A percentile compares a stretch with the other conserved stretches of the same genome.
Evolutionary conservation across 2,888 invertebrate species (phyloP).

Genomic region (Caenorhabditis japonica): DNA sequence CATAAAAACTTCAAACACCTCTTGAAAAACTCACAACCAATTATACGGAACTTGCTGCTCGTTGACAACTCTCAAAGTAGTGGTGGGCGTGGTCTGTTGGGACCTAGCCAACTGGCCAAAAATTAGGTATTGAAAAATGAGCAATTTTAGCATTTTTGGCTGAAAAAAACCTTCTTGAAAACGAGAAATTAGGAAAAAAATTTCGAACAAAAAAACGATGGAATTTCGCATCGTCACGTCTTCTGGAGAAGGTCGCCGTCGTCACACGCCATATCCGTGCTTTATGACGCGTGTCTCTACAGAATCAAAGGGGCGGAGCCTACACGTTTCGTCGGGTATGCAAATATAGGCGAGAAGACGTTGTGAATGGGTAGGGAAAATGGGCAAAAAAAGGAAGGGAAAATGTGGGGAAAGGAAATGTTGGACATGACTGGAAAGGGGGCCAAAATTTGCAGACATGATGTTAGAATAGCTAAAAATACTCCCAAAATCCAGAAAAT

Average conservation of each 20-base stretch:
- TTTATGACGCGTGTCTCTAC: slow-evolving; percentile 34
- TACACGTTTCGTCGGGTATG: not conserved
- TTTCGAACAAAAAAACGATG: too few species aligned
- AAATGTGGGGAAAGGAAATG: not conserved
- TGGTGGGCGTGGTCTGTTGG: not conserved
- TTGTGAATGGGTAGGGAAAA: not conserved
- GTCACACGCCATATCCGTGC: slow-evolving; percentile 31
- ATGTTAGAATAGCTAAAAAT: not conserved
- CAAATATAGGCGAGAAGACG: not conserved
- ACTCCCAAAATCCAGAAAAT: too few species aligned
- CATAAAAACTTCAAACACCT: too few species aligned
- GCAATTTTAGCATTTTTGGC: too few species aligned
- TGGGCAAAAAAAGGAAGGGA: not conserved
- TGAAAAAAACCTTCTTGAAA: too few species aligned
- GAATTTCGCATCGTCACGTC: too few species aligned
- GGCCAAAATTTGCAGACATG: not conserved
- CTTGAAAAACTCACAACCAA: slow-evolving; percentile 55
- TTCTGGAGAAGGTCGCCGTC: not conserved
- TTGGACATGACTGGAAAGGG: not conserved
- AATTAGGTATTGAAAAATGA: too few species aligned
- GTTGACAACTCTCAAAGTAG: not conserved
- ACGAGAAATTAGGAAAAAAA: too few species aligned
- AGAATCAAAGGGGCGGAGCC: too few species aligned
- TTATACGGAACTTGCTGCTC: slow-evolving; percentile 39
- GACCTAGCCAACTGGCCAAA: too few species aligned